Evolutionary conservation across 2,113 vertebrate species (phyloP), one percentile per base, ranked within the genome.

Genomic region (Scolopax mira): DNA sequence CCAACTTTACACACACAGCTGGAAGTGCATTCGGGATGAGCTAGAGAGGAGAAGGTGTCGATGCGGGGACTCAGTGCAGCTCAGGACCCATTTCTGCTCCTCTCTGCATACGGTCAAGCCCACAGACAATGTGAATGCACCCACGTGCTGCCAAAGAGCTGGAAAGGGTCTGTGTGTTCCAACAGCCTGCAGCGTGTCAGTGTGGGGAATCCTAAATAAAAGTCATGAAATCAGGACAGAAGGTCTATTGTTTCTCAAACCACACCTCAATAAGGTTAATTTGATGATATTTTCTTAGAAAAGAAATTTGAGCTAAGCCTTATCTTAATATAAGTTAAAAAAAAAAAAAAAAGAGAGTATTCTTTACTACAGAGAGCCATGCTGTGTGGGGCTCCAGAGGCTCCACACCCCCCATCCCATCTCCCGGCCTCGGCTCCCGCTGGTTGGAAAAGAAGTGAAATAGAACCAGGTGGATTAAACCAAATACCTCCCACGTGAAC

Each of bases 161-260:
- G 44, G 37, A 58, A 77, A 52, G 27, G 42, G 46, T 31, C 60
- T 66, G 55, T 71, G 1, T 35, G 35, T 51, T 74, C 42, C 12
- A 60, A 33, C 16, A 74, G 42, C 15, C 67, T 77, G 84, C 8
- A 33, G 31, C 39, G 16, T 1, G 2, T 49, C 58, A 42, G 44
- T 19, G 35, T 35, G 33, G 39, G 66, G n/a, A 66, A 90, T 70
- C 82, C 88, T 37, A 79, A 89, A 88, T 28, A 72, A 10, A 74
- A 79, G 52, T 31, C 77, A 88, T 80, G 60, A 83, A 96, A 92
- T 30, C 64, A 58, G 90, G 83, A 90, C 77, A 96, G 79, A 72
- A 84, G 65, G 5, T 2, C 60, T 91, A 71, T 21, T 94, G 73
- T 66, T 74, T 78, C 49, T 88, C 62, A 57, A 48, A 73, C 31